Base-by-base conservation (phyloP, 2,797 vertebrate species). In the Saxicola maurus region DNA sequence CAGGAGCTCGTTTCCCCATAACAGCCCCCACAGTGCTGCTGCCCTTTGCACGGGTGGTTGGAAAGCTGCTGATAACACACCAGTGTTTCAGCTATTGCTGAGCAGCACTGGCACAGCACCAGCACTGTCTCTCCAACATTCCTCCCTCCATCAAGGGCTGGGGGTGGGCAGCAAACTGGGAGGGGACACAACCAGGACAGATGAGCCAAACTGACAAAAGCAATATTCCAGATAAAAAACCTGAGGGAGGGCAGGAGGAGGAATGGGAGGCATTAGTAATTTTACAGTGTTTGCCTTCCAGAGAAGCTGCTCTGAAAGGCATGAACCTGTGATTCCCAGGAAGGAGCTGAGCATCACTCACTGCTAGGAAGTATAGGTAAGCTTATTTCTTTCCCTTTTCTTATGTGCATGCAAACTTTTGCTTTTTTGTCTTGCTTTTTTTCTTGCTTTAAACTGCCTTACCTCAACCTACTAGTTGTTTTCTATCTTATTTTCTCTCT, bases 301-400 rank as follows among this genome's bases (percentile, higher is more conserved):
- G n/a, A 35, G 40, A 18, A 42, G 40, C 40, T 1, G 1, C 17
- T 51, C 21, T 37, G 37, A 12, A 37, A 12, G 35, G 35, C 35
- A 37, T 59, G 25, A 67, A 35, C 25, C 5, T 7, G 20, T 30
- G n/a, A 17, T 35, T 68, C 46, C n/a, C 3, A 10, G 31, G 3
- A 69, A 37, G 14, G 18, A 15, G 14, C 9, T 60, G 27, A 52
- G 5, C 21, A 17, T 20, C 2, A 7, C 46, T 52, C 11, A 31
- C 13, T 0, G 0, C 37, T 6, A 2, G 11, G 6, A 69, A 60
- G 17, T 7, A 37, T 9, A 27, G 23, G 43, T 51, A 10, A 10
- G 67, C 13, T 16, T 35, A 9, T 25, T 37, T 61, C 45, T 37
- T 37, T 4, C 18, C 12, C 10, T 53, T 60, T 61, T 37, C 31